Evolutionary conservation across 2,113 vertebrate genomes (phyloP), one percentile per base, ranked within the genome.

Genomic region (Bubo scandiacus): DNA sequence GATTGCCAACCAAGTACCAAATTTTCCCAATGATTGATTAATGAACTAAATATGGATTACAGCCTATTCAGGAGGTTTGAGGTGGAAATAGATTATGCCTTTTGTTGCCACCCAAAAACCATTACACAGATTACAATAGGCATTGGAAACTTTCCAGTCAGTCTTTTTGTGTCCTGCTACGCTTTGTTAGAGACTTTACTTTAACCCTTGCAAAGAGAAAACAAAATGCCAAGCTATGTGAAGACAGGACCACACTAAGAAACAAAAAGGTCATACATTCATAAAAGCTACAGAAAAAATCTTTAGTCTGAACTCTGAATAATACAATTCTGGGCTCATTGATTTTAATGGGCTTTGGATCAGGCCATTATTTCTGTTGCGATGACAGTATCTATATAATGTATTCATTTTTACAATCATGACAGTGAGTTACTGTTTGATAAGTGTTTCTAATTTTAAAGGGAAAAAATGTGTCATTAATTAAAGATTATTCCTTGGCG

Each of bases 371-470:
- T 83, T 96, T 86, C 92, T 81, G 72, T 90, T 90, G 42, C n/a
- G 3, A 83, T 78, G 65, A 90, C 82, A 90, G 9, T 89, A 91
- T 88, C 68, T 71, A 5, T 62, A 40, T 49, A 84, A 86, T 25
- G 40, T 62, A 74, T 92, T 92, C 19, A 72, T 81, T 95, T 96
- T 74, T 84, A 70, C 42, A 82, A 43, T 88, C 80, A 78, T 80
- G 82, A 83, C 81, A 96, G 42, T 55, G 79, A 95, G 32, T 86
- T 93, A 82, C 51, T 83, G 22, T 94, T 95, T 81, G 63, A 86
- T 86, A 95, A 95, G 86, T 87, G 86, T 91, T 90, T 94, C 85
- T 91, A 81, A 81, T 92, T 89, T 91, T 87, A 84, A 85, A 85
- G 19, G 7, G 34, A 86, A 93, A 95, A 95, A 89, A 65, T 15